Conservation (phyloP, 2,113 vertebrate species). For the Manacus vitellinus region DNA sequence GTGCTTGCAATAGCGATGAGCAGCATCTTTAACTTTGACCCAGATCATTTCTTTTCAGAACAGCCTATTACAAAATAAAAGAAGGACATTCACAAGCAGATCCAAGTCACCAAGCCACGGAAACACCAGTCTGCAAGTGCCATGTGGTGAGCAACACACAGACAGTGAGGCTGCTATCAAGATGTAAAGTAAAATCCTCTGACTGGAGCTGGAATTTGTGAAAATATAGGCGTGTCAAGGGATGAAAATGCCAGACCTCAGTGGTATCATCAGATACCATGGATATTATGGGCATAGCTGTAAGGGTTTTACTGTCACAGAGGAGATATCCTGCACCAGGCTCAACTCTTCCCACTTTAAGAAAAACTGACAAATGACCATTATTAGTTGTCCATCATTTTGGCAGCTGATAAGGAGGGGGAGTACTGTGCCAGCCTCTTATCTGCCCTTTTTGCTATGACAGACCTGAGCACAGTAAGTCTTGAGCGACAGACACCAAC, state of each 20-base stretch:
- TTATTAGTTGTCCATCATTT: background rate
- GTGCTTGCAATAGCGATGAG: background rate
- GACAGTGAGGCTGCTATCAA: rapidly evolving
- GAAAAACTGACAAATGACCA: background rate
- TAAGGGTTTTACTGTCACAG: background rate
- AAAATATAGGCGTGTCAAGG: background rate
- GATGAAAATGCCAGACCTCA: background rate
- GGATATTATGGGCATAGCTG: background rate
- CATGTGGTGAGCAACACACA: background rate
- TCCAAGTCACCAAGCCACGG: background rate
- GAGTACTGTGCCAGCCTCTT: rapidly evolving
- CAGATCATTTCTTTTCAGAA: background rate
- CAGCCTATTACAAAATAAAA: background rate
- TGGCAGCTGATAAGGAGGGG: background rate
- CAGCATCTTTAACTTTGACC: background rate
- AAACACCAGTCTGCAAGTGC: background rate
- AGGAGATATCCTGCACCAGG: background rate
- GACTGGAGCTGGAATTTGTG: background rate
- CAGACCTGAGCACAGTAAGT: background rate
- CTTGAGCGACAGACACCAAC: background rate
- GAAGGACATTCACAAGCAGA: background rate
- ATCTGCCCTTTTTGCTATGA: background rate
- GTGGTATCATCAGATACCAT: background rate
- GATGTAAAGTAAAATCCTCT: background rate
- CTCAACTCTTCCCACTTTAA: background rate